These are phyloP conservation scores for Apogon talboti DNA, from an alignment of 2,797 vertebrate species.

Conservation along the genomic window DNA sequence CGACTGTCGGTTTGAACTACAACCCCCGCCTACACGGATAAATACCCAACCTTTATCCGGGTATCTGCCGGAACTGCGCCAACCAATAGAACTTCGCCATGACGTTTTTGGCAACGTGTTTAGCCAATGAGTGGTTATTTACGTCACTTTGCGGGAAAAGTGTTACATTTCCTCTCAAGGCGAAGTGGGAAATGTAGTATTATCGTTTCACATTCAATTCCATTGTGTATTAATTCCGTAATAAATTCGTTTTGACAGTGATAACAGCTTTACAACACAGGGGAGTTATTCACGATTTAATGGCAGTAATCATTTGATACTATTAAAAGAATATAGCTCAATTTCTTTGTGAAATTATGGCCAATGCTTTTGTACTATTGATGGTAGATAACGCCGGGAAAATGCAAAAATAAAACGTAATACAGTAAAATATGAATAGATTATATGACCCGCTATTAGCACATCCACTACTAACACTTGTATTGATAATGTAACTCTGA, in stretches of 20 bases:
- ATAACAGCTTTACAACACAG: not conserved
- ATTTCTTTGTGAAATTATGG: too few species aligned
- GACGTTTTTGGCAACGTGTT: slow-evolving; percentile 25
- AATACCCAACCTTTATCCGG: slow-evolving; percentile 72
- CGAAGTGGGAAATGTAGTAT: slow-evolving; percentile 65
- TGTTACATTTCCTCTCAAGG: not conserved
- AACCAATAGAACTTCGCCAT: slow-evolving; percentile 59
- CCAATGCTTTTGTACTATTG: too few species aligned
- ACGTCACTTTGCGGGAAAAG: slow-evolving; percentile 47
- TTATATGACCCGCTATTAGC: too few species aligned
- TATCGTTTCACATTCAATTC: fast-evolving
- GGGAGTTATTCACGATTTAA: not conserved
- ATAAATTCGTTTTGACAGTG: not conserved
- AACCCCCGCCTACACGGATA: slow-evolving; percentile 64
- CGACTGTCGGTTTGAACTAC: slow-evolving; percentile 63
- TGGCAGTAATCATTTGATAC: not conserved
- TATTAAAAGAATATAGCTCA: too few species aligned
- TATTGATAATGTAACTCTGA: too few species aligned
- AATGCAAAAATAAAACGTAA: too few species aligned
- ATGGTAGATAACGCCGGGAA: too few species aligned
- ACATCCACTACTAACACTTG: too few species aligned
- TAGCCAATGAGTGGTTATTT: slow-evolving; percentile 54
- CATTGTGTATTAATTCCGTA: not conserved
- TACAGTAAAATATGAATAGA: too few species aligned
- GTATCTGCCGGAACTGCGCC: slow-evolving; percentile 18